Base-by-base conservation (phyloP, 1,140 invertebrate species). In the Fopius arisanus region DNA sequence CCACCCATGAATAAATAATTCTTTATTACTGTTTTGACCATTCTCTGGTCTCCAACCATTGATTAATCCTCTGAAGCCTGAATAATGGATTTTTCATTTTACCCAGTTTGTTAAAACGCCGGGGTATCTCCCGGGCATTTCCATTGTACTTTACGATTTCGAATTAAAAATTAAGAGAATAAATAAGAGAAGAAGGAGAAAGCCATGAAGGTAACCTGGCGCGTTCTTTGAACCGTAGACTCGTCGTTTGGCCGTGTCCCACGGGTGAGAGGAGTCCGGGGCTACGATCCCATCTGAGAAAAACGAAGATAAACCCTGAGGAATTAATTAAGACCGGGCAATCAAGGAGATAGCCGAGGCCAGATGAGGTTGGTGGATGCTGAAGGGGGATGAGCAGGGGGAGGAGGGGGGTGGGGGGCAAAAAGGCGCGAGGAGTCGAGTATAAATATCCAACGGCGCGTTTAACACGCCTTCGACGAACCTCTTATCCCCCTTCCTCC, bases 291-390 rank as follows among this genome's bases (percentile, higher is more conserved):
- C 71, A 76, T 72, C 43, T 67, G 74, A 73, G 76, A 84, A 83
- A 83, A 84, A 82, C 80, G 80, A 82, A 84, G 83, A 84, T 86
- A 85, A 85, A 84, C 80, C 78, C 78, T 84, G 82, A 86, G 79
- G 84, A 86, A 86, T 86, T 86, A 86, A 85, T 86, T 86, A 86
- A 84, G 82, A 82, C 80, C 82, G 70, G 81, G 80, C 83, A 86
- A 86, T 86, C 84, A 86, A 85, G 80, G 78, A 84, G 84, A 86
- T 85, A 86, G 78, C 82, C 79, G 78, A 73, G 48, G 67, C 73
- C 40, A 37, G 33, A 37, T 37, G 33, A 37, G 33, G n/a, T n/a
- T n/a, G n/a, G n/a, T n/a, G n/a, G n/a, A n/a, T n/a, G n/a, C n/a
- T n/a, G n/a, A n/a, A n/a, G n/a, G n/a, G n/a, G n/a, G n/a, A n/a